phyloP scores from a whole-genome alignment of 37 sponge, comb jelly and placozoan genomes.

The Beroe ovata region DNA sequence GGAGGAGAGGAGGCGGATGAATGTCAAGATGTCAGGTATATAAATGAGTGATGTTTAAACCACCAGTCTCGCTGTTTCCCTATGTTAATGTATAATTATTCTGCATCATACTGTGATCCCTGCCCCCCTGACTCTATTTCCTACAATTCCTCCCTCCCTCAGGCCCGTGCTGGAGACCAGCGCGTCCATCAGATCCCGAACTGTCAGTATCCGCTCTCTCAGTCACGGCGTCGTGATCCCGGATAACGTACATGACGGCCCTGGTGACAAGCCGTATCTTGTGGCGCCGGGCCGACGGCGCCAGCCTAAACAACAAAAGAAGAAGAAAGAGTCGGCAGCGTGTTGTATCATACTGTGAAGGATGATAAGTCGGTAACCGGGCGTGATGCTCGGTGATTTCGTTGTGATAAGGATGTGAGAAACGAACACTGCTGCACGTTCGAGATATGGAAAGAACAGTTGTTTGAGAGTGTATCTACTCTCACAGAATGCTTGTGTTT shows the following conservation, averaged over 20 bases:
- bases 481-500: no score
- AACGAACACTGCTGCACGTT: no score
- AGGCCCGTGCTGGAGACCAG: background rate
- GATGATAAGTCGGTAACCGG: no score
- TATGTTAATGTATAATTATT: no score
- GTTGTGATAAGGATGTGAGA: no score
- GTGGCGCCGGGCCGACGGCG: conserved; percentile 23
- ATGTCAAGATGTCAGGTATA: no score
- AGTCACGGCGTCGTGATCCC: background rate
- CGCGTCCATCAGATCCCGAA: background rate
- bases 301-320: background rate
- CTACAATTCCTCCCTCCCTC: background rate
- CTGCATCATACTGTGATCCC: no score
- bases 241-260: conserved; percentile 5
- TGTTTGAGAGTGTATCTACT: no score
- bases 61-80: no score
- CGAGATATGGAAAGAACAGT: no score
- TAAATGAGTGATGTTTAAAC: no score
- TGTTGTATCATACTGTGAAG: conserved; percentile 16
- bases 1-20: background rate
- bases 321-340: background rate
- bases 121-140: background rate
- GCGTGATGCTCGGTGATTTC: no score
- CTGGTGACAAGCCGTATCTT: conserved; percentile 27
- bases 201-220: conserved; percentile 17